Evolutionary conservation across 92 coral and sea anemone genomes (phyloP), one percentile per base, ranked within the genome.

Genomic region (Micromussa lordhowensis): DNA sequence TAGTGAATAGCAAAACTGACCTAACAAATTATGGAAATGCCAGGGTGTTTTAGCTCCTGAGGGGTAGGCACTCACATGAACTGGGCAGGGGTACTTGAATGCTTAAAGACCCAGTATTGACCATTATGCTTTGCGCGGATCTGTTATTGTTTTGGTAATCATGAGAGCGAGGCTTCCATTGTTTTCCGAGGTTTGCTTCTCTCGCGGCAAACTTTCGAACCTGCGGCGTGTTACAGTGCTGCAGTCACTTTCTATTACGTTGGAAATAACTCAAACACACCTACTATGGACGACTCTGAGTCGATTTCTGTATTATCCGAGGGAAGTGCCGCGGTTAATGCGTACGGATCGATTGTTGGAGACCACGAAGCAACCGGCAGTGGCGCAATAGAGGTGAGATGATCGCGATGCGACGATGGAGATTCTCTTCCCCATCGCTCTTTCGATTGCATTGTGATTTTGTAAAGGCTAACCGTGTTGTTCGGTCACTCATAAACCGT

Each of bases 321-420:
- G 21, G 79, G 55, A 22, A 61, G 29, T 34, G 29, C 64, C 29
- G 58, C 28, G 6, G 78, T 68, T 9, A 83, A 83, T 83, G 70
- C 79, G 54, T 83, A 83, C 73, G 87, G 87, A 28, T 83, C 87
- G 36, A 22, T 83, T 70, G 32, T 83, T 61, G 87, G 57, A 75
- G 79, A 75, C 79, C 30, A 75, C 55, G 79, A 38, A 75, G 79
- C 9, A 4, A 44, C 22, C 57, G 57, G 21, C 32, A 44, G 9
- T 75, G 19, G 55, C 32, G 22, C 19, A 32, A n/a, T n/a, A n/a
- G n/a, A n/a, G n/a, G n/a, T n/a, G n/a, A n/a, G n/a, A n/a, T n/a
- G n/a, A n/a, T n/a, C n/a, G n/a, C 48, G 48, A 28, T 34, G 38
- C 54, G 5, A 38, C 53, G 54, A 19, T 34, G 78, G 78, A 36